These are phyloP conservation scores for Neostethus bicornis DNA, from an alignment of 2,797 vertebrate genomes.

Conservation along the genomic window DNA sequence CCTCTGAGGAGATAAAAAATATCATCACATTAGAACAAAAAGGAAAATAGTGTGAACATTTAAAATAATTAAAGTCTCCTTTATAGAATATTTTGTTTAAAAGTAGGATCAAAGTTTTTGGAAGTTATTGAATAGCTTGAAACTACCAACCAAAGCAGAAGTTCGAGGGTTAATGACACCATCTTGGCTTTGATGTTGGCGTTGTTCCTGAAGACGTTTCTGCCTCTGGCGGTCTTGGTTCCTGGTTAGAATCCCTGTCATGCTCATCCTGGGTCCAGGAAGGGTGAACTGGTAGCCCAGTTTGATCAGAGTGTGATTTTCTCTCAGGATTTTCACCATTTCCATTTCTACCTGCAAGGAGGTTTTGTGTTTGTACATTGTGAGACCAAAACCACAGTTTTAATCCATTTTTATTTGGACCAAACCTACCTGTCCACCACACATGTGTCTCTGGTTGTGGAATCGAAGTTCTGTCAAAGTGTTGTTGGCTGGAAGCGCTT, in stretches of 20 bases:
- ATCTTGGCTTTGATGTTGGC: conserved; percentile 79
- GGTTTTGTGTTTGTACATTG: neutral
- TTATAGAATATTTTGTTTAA: too few species aligned
- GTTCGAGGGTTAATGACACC: conserved; percentile 81
- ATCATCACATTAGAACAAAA: neutral
- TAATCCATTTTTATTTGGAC: neutral
- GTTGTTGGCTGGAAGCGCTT: conserved; percentile 85
- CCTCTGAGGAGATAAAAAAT: conserved; percentile 57
- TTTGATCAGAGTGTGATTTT: conserved; percentile 91
- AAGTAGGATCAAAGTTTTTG: too few species aligned
- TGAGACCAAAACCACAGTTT: neutral
- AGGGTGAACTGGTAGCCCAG: conserved; percentile 97
- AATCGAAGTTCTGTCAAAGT: conserved; percentile 93
- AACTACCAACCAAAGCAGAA: conserved; percentile 69
- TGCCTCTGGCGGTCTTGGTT: conserved; percentile 97
- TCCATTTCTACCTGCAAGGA: conserved; percentile 91
- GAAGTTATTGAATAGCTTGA: neutral
- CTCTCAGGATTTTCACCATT: conserved; percentile 91
- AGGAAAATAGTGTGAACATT: too few species aligned
- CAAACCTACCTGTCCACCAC: conserved; percentile 71
- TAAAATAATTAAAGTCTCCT: too few species aligned
- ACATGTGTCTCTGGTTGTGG: conserved; percentile 93
- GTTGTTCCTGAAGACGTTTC: conserved; percentile 90
- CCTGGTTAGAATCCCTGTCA: conserved; percentile 94
- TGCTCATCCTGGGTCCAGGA: conserved; percentile 94